A percentile compares a stretch with the other conserved stretches of the same genome.
Conservation (phyloP, 2,888 invertebrate species). For the Callimorpha dominula region DNA sequence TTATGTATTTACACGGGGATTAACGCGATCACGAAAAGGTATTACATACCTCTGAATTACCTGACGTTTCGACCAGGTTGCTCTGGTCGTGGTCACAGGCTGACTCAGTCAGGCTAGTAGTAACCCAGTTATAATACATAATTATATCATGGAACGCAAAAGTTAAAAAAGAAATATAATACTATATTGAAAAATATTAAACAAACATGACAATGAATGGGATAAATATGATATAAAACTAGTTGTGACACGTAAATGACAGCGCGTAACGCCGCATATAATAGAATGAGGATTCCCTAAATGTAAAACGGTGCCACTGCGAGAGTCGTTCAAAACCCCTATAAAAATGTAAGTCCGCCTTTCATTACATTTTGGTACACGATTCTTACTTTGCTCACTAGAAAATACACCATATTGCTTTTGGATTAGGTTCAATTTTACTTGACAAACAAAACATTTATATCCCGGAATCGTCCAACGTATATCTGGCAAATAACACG, state of each 20-base stretch:
- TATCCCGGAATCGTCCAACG: conserved; percentile 71
- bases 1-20: no score
- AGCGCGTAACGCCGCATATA: conserved; percentile 79
- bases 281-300: conserved; percentile 83
- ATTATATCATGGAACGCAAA: no score
- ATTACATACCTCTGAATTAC: no score
- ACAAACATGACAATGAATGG: conserved; percentile 28
- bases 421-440: conserved; percentile 51
- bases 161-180: neutral
- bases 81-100: no score
- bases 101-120: no score
- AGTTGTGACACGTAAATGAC: conserved; percentile 74
- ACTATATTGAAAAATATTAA: conserved; percentile 23
- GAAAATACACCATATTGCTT: conserved; percentile 56
- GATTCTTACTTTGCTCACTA: conserved; percentile 50
- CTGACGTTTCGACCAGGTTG: no score
- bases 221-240: conserved; percentile 64
- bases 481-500: conserved; percentile 58
- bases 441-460: conserved; percentile 53
- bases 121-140: neutral
- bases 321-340: conserved; percentile 83
- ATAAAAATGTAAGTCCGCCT: conserved; percentile 85
- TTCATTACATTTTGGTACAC: conserved; percentile 81
- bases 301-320: conserved; percentile 80
- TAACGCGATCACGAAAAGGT: no score